Base-by-base conservation (phyloP, 2,888 invertebrate genomes). In the Tinea trinotella region DNA sequence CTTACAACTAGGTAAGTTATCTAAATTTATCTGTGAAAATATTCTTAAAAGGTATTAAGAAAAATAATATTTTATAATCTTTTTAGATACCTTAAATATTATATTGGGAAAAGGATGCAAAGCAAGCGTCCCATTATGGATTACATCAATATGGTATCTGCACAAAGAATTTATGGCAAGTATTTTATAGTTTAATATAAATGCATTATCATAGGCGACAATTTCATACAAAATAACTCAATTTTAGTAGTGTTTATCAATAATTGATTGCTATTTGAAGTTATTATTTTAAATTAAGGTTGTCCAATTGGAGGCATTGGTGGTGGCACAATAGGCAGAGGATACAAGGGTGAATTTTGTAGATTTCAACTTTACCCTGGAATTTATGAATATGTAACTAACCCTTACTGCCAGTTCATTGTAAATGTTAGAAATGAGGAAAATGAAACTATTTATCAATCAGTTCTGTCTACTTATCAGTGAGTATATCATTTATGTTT, bases 271-370 rank as follows among this genome's bases (percentile, higher is more conserved):
- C n/a, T n/a, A n/a, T n/a, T n/a, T n/a, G n/a, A n/a, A n/a, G n/a
- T n/a, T 30, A 13, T 53, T 20, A 9, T 24, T 13, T 35, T 30
- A 55, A 49, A 64, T 70, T 52, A 62, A 95, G 95, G 95, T 56
- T 87, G 86, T 64, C 87, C 87, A 9, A 77, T 87, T 57, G 87
- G 86, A 35, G 87, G 87, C n/a, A 86, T 87, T 52, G 87, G 87
- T 50, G 83, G 84, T 53, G 87, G 87, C 10, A 91, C 93, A 0
- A 97, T 98, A 64, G 97, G 97, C 1, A 88, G 97, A 54, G 97
- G 97, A 3, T 98, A 90, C 76, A 91, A 91, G 65, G 98, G 98
- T 13, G 96, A 97, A 77, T 98, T 98, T 79, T 96, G 97, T 73
- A 90, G 97, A 55, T 98, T 91, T 74, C 95, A 96, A 73, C 86